Evolutionary conservation across 2,888 invertebrate genomes (phyloP).

Genomic region (Muschampia plurimacula): DNA sequence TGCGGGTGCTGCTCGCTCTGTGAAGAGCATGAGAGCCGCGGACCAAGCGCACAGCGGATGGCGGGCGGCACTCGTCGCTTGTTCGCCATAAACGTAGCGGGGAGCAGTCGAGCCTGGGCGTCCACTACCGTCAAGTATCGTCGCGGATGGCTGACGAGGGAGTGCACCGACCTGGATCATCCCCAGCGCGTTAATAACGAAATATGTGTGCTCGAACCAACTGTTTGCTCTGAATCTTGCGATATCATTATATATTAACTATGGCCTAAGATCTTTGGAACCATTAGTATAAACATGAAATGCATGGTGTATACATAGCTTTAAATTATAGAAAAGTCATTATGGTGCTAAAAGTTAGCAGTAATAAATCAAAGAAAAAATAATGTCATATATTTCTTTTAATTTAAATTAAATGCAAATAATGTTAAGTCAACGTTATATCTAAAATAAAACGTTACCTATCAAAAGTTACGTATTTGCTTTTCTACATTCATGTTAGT

Average conservation of each 20-base stretch:
- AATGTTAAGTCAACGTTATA: too few relatives aligned
- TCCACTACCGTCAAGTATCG: conserved; percentile 38
- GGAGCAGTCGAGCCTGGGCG: conserved; percentile 1
- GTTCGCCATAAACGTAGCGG: conserved; percentile 41
- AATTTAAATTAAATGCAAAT: too few relatives aligned
- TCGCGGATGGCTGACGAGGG: conserved; percentile 58
- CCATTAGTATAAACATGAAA: background rate
- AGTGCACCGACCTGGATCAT: conserved; percentile 77
- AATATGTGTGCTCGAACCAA: conserved; percentile 41
- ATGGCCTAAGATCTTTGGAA: background rate
- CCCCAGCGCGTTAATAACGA: conserved; percentile 58
- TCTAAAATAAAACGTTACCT: too few relatives aligned
- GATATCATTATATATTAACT: background rate
- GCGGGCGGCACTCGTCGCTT: conserved; percentile 24
- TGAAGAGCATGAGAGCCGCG: conserved; percentile 50
- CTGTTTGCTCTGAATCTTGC: conserved; percentile 43
- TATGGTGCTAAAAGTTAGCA: too few relatives aligned
- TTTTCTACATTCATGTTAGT: too few relatives aligned
- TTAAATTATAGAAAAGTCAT: too few relatives aligned
- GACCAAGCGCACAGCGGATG: conserved; percentile 51
- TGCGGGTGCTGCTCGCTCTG: conserved; percentile 65
- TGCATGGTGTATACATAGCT: too few relatives aligned
- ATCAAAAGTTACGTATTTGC: too few relatives aligned
- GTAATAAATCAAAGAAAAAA: too few relatives aligned
- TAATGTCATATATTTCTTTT: too few relatives aligned